These are phyloP conservation scores for Phainopepla nitens DNA, from an alignment of 2,113 vertebrate genomes.

Conservation along the genomic window DNA sequence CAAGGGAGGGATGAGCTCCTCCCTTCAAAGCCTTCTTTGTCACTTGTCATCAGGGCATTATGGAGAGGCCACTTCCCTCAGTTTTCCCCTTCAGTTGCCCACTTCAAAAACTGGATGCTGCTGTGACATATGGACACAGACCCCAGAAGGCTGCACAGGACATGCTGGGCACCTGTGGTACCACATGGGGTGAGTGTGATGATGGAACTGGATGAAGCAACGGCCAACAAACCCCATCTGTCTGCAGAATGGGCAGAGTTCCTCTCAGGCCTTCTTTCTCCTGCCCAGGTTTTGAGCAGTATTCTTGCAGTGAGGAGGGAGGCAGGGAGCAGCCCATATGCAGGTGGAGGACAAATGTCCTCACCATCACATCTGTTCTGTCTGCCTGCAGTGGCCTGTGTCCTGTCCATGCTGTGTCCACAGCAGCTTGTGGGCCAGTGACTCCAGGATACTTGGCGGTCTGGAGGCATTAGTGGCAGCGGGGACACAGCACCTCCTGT, in stretches of 20 bases:
- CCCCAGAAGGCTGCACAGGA: fast-evolving
- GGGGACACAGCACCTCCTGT: not conserved
- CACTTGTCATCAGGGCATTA: fast-evolving
- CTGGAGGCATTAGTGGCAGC: fast-evolving
- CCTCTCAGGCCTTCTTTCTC: not conserved
- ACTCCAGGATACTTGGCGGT: not conserved
- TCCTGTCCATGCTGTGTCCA: too few species aligned
- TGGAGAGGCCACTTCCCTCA: fast-evolving
- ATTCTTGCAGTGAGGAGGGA: not conserved
- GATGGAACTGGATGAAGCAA: not conserved
- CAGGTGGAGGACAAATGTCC: not conserved
- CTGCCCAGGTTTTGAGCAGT: not conserved
- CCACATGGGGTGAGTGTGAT: fast-evolving
- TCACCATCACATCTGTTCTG: not conserved
- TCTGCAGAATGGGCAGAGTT: not conserved
- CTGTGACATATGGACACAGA: fast-evolving
- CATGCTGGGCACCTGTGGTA: fast-evolving
- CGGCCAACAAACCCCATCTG: not conserved
- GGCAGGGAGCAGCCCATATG: not conserved
- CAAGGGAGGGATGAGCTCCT: not conserved
- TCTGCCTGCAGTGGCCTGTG: not conserved
- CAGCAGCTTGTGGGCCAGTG: not conserved
- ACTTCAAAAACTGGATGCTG: fast-evolving
- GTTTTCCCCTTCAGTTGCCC: fast-evolving
- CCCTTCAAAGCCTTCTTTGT: fast-evolving